Evolutionary conservation across 1,140 invertebrate genomes (phyloP).

Genomic region (Dufourea novaeangliae): DNA sequence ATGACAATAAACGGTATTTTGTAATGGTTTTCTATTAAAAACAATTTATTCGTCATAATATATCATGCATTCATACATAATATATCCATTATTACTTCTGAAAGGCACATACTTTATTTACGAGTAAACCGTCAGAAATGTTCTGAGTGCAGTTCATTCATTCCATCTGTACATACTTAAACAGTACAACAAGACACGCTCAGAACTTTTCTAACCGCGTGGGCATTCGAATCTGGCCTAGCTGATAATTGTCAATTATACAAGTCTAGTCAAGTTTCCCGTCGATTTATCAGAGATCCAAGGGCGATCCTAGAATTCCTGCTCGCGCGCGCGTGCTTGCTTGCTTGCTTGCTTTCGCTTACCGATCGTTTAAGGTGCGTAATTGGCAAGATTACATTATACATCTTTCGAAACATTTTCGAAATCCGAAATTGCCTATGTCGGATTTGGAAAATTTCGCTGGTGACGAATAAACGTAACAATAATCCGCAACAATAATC

Average conservation of each 20-base stretch:
- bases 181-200: constrained; percentile 37
- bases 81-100: constrained; percentile 79
- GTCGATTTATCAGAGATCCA: constrained; percentile 29
- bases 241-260: constrained; percentile 52
- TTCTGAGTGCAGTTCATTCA: constrained; percentile 21
- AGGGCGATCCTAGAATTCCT: neutral
- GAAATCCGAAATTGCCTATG: constrained; percentile 67
- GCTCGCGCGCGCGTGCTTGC: neutral
- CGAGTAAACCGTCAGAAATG: constrained; percentile 48
- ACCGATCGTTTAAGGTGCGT: constrained; percentile 37
- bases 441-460: constrained; percentile 71
- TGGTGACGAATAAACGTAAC: constrained; percentile 57
- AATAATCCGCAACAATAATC: constrained; percentile 65
- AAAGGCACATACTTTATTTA: constrained; percentile 81
- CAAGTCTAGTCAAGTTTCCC: constrained; percentile 47
- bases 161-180: constrained; percentile 45
- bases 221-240: constrained; percentile 26
- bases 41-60: constrained; percentile 79
- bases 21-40: constrained; percentile 75
- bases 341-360: neutral
- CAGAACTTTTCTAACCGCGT: constrained; percentile 44
- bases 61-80: constrained; percentile 79
- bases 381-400: constrained; percentile 78
- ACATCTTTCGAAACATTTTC: constrained; percentile 70
- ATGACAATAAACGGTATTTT: constrained; percentile 43